Percentiles rank a stretch among this genome's conserved stretches.
Conservation (phyloP, 2,888 invertebrate species). For the Drosophila mimica region DNA sequence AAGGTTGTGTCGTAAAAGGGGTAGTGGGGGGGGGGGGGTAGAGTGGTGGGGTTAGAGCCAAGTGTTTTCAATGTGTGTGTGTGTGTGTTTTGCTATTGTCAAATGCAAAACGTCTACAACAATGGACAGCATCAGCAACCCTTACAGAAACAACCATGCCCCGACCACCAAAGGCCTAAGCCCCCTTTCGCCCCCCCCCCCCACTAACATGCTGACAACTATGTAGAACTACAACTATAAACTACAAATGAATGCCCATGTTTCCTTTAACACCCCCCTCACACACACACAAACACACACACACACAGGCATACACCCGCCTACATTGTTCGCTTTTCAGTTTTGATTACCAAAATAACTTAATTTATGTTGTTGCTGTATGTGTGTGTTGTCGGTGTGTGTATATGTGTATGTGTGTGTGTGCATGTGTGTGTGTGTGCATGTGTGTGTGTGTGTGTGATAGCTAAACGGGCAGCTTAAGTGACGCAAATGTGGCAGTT, state of each 20-base stretch:
- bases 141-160: slow-evolving; percentile 41
- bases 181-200: neutral
- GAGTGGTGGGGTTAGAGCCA: slow-evolving; percentile 27
- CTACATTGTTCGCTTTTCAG: slow-evolving; percentile 71
- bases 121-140: slow-evolving; percentile 68
- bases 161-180: neutral
- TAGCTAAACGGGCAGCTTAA: slow-evolving; percentile 69
- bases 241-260: slow-evolving; percentile 72
- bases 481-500: slow-evolving; percentile 75
- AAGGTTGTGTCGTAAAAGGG: neutral
- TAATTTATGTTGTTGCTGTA: slow-evolving; percentile 65
- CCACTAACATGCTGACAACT: slow-evolving; percentile 14
- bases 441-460: slow-evolving; percentile 18
- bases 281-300: neutral
- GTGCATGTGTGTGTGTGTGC: slow-evolving; percentile 3
- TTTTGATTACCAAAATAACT: slow-evolving; percentile 78
- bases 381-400: slow-evolving; percentile 4
- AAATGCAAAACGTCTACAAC: slow-evolving; percentile 66
- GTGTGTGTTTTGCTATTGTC: slow-evolving; percentile 43
- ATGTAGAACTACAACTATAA: slow-evolving; percentile 62
- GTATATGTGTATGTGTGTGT: slow-evolving; percentile 6
- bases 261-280: slow-evolving; percentile 8
- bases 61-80: slow-evolving; percentile 23
- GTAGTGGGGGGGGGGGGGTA: neutral
- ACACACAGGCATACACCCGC: neutral